Base-by-base conservation (phyloP, 2,113 vertebrate species). In the Brachirus orientalis region DNA sequence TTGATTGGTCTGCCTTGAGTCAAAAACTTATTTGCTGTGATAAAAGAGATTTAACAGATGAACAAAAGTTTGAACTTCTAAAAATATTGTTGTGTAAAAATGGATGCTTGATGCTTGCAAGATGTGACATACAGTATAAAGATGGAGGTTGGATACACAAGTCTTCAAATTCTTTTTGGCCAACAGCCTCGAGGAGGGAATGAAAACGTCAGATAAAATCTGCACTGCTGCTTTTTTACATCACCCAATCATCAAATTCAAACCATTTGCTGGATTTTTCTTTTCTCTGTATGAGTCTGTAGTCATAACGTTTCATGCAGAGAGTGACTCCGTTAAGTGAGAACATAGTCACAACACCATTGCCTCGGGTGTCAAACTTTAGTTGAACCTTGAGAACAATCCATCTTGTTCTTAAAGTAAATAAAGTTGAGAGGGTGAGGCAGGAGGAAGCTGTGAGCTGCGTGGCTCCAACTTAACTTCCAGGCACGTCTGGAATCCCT, bases 361-460 rank as follows among this genome's bases (percentile, higher is more conserved):
- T 64, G 69, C 74, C 75, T 69, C 59, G 40, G 52, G 65, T 20
- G 28, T 40, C 54, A 74, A 81, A 83, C 77, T 79, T 36, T 45
- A 12, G 0, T 7, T 79, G 75, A 86, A 71, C 68, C 75, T 63
- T 53, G 48, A 61, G 76, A 80, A 87, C 63, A 64, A 71, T 74
- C 64, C 59, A 3, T 17, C 58, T 33, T 0, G 14, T 43, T 38
- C 43, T 33, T 46, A 1, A 56, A 57, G 69, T 51, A 18, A 88
- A 79, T 66, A 72, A 59, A 70, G 57, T 0, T 10, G 12, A 53
- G 37, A 61, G 52, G 58, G 68, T 28, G 20, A 68, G 62, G 71
- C n/a, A 6, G 22, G 48, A 74, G 72, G 75, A 85, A 85, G 83
- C 72, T 48, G 66, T 52, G 73, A 69, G 73, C 51, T 19, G 20